These are phyloP conservation scores for Origma solitaria DNA, from an alignment of 2,113 vertebrate genomes.

Conservation along the genomic window DNA sequence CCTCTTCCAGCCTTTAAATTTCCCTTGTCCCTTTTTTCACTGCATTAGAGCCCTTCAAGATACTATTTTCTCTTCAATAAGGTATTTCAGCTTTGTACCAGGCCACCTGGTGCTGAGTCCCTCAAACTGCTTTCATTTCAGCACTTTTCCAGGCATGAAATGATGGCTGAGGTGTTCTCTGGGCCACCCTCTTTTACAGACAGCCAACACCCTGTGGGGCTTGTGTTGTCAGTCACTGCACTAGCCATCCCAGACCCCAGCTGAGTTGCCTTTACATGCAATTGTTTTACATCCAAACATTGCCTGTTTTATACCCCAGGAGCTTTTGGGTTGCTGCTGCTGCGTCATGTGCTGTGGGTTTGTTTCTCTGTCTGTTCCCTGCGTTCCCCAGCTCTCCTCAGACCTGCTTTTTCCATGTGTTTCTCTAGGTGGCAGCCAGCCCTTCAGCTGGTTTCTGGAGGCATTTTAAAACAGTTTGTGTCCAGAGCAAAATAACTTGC, in stretches of 20 bases:
- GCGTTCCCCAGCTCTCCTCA: background rate
- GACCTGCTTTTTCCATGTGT: background rate
- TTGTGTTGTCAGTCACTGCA: too few species aligned
- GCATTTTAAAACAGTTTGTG: background rate
- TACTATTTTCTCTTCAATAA: accelerated
- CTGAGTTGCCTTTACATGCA: accelerated
- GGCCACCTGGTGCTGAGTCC: background rate
- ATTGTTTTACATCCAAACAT: too few species aligned
- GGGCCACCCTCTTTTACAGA: background rate
- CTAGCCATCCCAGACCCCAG: background rate
- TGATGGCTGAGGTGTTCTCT: background rate
- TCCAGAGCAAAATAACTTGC: background rate
- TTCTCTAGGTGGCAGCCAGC: background rate
- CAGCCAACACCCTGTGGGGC: too few species aligned
- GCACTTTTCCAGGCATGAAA: background rate
- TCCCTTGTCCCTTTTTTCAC: background rate
- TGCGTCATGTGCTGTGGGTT: accelerated
- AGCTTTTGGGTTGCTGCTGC: background rate
- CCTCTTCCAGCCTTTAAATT: background rate
- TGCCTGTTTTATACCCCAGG: accelerated
- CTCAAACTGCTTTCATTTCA: background rate
- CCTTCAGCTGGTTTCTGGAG: background rate
- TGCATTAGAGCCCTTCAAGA: background rate
- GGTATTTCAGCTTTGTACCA: background rate
- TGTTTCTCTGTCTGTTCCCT: background rate